Percentiles rank a stretch among this genome's conserved stretches.
phyloP scores from a whole-genome alignment of 2,888 invertebrate genomes.

The Rhagophthalmus giganteus region DNA sequence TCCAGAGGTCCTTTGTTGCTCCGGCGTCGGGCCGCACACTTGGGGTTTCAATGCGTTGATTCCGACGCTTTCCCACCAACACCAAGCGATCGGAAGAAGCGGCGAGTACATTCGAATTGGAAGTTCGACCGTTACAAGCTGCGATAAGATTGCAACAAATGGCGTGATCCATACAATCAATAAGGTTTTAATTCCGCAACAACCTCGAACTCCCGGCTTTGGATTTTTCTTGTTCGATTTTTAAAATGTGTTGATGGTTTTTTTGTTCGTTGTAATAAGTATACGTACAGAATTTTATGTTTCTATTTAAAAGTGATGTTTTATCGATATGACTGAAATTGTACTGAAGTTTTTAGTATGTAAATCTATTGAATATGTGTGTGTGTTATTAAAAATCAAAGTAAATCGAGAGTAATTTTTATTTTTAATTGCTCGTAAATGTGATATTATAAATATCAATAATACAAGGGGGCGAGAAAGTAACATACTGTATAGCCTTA shows the following conservation, averaged over 20 bases:
- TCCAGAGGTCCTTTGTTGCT: conserved; percentile 54
- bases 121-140: conserved; percentile 48
- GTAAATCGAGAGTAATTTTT: background rate
- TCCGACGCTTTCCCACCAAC: conserved; percentile 47
- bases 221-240: conserved; percentile 51
- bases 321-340: conserved; percentile 29
- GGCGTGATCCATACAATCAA: conserved; percentile 64
- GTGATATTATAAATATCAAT: conserved; percentile 59
- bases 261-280: too few relatives aligned
- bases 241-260: too few relatives aligned
- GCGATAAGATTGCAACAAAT: conserved; percentile 61
- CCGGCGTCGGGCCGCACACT: conserved; percentile 51
- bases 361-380: conserved; percentile 8
- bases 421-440: too few relatives aligned
- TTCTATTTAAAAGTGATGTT: conserved; percentile 27
- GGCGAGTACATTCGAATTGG: conserved; percentile 49
- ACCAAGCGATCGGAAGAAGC: conserved; percentile 47
- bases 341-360: conserved; percentile 26
- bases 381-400: conserved; percentile 20
- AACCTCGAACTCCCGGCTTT: conserved; percentile 41
- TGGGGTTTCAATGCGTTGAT: conserved; percentile 52
- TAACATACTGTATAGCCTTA: conserved; percentile 65
- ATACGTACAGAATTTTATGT: too few relatives aligned
- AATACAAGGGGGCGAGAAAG: conserved; percentile 74
- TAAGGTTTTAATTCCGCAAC: conserved; percentile 56